These are phyloP conservation scores for Gibbula magus DNA, from an alignment of 2,888 invertebrate genomes.

Conservation along the genomic window DNA sequence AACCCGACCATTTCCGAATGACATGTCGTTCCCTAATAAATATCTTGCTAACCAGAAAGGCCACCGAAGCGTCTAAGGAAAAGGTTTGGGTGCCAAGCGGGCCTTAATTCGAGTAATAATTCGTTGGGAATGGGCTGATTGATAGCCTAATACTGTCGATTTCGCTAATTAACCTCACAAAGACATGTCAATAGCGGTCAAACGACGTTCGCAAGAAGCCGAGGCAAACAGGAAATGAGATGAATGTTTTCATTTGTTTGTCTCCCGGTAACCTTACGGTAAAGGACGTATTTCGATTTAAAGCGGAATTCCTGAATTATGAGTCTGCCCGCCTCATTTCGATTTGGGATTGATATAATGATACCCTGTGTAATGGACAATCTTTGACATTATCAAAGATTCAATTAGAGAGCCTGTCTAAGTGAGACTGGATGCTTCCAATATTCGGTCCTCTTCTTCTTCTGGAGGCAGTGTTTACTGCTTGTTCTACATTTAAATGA, in stretches of 20 bases:
- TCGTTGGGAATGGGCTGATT: constrained; percentile 35
- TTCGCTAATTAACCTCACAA: constrained; percentile 40
- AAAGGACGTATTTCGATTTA: constrained; percentile 1
- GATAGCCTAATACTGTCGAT: constrained; percentile 40
- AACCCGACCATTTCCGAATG: background rate
- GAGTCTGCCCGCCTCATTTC: background rate
- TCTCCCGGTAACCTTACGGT: constrained; percentile 16
- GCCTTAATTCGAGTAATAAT: constrained; percentile 34
- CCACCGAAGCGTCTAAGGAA: background rate
- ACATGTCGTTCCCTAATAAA: background rate
- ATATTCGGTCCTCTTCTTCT: too few relatives aligned
- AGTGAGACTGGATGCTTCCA: background rate
- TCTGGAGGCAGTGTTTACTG: too few relatives aligned
- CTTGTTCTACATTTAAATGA: too few relatives aligned
- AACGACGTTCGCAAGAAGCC: background rate
- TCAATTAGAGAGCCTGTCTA: background rate
- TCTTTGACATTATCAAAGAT: constrained; percentile 12
- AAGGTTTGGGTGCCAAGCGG: constrained; percentile 19
- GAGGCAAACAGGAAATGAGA: constrained; percentile 15
- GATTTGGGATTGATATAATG: background rate
- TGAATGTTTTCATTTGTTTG: constrained; percentile 14
- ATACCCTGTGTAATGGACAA: constrained; percentile 7
- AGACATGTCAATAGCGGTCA: constrained; percentile 28
- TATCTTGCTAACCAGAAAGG: background rate
- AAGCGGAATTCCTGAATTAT: constrained; percentile 7